A percentile compares a stretch with the other conserved stretches of the same genome.
These are phyloP conservation scores for Plecturocebus donacophilus DNA, from an alignment of 2,113 vertebrate genomes.

Conservation along the genomic window DNA sequence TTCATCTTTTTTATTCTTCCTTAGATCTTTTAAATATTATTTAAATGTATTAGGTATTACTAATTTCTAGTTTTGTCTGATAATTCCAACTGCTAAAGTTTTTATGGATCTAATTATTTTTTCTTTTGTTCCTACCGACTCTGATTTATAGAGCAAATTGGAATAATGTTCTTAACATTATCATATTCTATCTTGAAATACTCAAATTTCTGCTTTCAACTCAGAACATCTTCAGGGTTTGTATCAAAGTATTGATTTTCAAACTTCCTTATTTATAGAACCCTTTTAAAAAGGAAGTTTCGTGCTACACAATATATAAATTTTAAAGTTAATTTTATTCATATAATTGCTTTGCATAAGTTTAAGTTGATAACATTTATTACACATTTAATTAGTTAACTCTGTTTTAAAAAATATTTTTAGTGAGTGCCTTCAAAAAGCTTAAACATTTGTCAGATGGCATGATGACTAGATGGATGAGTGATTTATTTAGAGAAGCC, in stretches of 20 bases:
- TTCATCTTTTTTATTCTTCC: background rate
- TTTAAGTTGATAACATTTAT: background rate
- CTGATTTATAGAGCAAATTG: background rate
- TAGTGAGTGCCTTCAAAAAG: background rate
- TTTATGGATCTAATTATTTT: background rate
- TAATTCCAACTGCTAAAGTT: background rate
- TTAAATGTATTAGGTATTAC: background rate
- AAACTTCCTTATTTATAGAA: background rate
- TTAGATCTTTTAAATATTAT: background rate
- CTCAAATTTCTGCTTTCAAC: background rate
- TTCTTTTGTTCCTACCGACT: background rate
- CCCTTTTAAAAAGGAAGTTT: background rate
- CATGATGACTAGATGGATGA: background rate
- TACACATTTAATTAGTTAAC: background rate
- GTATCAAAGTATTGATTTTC: background rate
- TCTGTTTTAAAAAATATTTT: slow-evolving; percentile 1
- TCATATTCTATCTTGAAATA: background rate
- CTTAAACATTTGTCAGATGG: background rate
- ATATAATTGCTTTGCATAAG: background rate
- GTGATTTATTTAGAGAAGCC: slow-evolving; percentile 32
- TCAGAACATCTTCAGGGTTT: background rate
- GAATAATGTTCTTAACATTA: background rate
- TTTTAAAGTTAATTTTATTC: background rate
- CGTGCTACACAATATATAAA: background rate
- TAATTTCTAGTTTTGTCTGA: background rate